Evolutionary conservation across 1,140 invertebrate genomes (phyloP).

Genomic region (Whitmania pigra): DNA sequence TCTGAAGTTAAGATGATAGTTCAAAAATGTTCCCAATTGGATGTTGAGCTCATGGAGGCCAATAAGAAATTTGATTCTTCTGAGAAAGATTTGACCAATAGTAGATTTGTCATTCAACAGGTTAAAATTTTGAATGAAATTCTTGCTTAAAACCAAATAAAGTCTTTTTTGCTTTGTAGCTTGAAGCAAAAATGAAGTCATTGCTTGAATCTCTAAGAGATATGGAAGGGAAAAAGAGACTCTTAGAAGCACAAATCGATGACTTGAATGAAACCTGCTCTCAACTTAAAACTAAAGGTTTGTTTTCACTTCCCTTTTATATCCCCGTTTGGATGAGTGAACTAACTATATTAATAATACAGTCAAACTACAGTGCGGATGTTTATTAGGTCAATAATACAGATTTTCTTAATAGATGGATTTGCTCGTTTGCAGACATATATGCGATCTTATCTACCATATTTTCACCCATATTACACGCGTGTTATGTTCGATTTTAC

Average conservation of each 20-base stretch:
- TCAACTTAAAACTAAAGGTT: conserved; percentile 68
- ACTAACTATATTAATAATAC: no score
- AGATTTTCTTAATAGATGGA: no score
- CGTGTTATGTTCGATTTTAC: no score
- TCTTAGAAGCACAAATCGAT: conserved; percentile 84
- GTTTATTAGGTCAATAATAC: no score
- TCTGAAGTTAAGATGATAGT: conserved; percentile 61
- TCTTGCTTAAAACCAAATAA: conserved; percentile 1
- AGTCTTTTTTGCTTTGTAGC: conserved; percentile 39
- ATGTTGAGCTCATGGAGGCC: conserved; percentile 70
- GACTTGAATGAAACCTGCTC: conserved; percentile 73
- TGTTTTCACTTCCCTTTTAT: background rate
- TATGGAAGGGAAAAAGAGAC: conserved; percentile 79
- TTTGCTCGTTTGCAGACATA: no score
- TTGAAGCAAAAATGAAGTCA: conserved; percentile 87
- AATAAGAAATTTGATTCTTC: conserved; percentile 72
- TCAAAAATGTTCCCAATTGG: conserved; percentile 51
- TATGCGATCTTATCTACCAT: no score
- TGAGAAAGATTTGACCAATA: conserved; percentile 80
- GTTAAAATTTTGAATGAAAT: conserved; percentile 27
- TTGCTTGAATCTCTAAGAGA: conserved; percentile 86
- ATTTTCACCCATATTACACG: no score
- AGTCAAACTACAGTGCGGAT: no score
- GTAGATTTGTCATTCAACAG: conserved; percentile 78
- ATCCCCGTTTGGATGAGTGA: no score